A percentile compares a stretch with the other conserved stretches of the same genome.
Evolutionary conservation across 2,888 invertebrate species (phyloP).

Genomic region (Neelides folsomi): DNA sequence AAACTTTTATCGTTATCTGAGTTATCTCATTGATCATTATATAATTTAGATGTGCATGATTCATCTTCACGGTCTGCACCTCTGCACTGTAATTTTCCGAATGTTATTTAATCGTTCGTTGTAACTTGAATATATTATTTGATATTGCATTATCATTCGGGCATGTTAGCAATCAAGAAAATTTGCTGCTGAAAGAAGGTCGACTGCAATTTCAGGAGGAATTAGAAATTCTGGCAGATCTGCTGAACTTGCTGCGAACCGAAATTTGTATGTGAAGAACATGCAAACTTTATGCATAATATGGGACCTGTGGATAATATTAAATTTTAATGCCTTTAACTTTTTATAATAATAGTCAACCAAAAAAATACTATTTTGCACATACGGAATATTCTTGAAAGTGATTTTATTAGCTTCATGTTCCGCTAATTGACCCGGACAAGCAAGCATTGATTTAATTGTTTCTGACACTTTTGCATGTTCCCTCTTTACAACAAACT

Average conservation of each 20-base stretch:
- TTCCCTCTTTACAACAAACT: constrained; percentile 95
- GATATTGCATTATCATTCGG: too few species aligned
- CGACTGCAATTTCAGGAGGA: constrained; percentile 94
- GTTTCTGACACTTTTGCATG: constrained; percentile 96
- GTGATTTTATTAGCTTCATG: constrained; percentile 99
- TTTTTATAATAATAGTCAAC: too few species aligned
- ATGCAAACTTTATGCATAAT: constrained; percentile 98
- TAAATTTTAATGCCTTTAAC: too few species aligned
- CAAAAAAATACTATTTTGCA: constrained; percentile 34
- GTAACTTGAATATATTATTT: too few species aligned
- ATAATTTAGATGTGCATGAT: too few species aligned
- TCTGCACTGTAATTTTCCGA: too few species aligned
- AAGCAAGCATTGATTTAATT: constrained; percentile 95
- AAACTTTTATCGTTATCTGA: too few species aligned
- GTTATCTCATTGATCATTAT: too few species aligned
- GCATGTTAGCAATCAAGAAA: constrained; percentile 98
- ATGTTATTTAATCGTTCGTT: too few species aligned
- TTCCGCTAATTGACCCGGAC: constrained; percentile 96
- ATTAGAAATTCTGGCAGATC: constrained; percentile 99
- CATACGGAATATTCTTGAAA: constrained; percentile 96
- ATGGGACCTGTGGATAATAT: constrained; percentile 75
- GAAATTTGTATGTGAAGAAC: constrained; percentile 98
- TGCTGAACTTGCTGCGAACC: constrained; percentile 92
- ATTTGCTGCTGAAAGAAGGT: constrained; percentile 97
- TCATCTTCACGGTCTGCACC: too few species aligned